phyloP scores from a whole-genome alignment of 2,888 invertebrate genomes.

The Pyrgus malvae region DNA sequence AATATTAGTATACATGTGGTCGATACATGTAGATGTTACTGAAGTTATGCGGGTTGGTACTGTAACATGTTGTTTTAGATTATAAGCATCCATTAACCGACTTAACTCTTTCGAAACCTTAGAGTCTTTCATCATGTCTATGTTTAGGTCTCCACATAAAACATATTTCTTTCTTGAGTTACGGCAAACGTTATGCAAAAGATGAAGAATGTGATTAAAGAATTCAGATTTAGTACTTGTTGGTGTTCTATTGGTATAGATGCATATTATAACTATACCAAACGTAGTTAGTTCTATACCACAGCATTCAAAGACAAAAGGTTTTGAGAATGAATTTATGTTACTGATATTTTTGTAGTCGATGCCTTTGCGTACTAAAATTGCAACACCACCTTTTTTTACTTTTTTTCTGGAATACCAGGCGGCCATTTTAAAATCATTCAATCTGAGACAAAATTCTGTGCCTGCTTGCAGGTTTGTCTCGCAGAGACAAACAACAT shows the following conservation, averaged over 20 bases:
- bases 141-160: background rate
- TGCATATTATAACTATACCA: background rate
- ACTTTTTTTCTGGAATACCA: conserved; percentile 2
- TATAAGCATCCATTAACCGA: background rate
- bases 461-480: conserved; percentile 2
- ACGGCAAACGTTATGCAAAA: background rate
- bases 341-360: background rate
- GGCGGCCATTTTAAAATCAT: background rate
- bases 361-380: background rate
- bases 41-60: background rate
- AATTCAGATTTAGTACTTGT: background rate
- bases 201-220: background rate
- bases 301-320: background rate
- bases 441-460: background rate
- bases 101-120: background rate
- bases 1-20: background rate
- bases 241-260: background rate
- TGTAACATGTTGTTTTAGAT: background rate
- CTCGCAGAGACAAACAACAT: background rate
- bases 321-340: background rate
- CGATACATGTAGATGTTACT: background rate
- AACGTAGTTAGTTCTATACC: background rate
- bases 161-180: background rate
- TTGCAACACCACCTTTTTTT: conserved; percentile 1
- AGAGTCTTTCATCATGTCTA: background rate